Conservation (phyloP, 37 sponge, comb jelly and placozoan species). For the Halisarca cf. caerulea region DNA sequence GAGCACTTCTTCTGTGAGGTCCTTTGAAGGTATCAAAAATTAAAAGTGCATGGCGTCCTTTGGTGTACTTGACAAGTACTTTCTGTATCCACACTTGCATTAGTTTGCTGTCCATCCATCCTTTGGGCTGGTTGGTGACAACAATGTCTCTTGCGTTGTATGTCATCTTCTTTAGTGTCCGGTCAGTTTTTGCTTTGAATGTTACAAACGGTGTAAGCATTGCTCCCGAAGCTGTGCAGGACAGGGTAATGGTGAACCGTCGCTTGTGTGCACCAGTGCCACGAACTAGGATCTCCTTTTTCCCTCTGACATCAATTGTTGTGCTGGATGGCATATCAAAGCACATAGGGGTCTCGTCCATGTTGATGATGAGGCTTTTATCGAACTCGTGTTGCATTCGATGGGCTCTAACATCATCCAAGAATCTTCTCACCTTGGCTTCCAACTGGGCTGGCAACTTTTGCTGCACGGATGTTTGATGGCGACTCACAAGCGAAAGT, state of each 20-base stretch:
- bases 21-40: slow-evolving; percentile 30
- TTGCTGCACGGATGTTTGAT: no score
- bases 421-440: no score
- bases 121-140: neutral
- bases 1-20: slow-evolving; percentile 27
- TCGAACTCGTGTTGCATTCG: slow-evolving; percentile 6
- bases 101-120: slow-evolving; percentile 1
- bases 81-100: slow-evolving; percentile 38
- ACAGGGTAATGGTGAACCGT: slow-evolving; percentile 17
- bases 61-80: neutral
- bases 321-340: no score
- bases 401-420: neutral
- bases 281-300: no score
- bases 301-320: slow-evolving; percentile 12
- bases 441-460: no score
- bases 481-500: no score
- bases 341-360: no score
- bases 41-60: slow-evolving; percentile 1
- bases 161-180: neutral
- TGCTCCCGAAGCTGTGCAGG: slow-evolving; percentile 29
- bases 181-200: slow-evolving; percentile 22
- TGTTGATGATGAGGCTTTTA: neutral
- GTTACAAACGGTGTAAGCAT: slow-evolving; percentile 43
- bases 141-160: neutral
- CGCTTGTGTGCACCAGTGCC: slow-evolving; percentile 15